Evolutionary conservation across 2,113 vertebrate species (phyloP).

Genomic region (Zootoca vivipara): DNA sequence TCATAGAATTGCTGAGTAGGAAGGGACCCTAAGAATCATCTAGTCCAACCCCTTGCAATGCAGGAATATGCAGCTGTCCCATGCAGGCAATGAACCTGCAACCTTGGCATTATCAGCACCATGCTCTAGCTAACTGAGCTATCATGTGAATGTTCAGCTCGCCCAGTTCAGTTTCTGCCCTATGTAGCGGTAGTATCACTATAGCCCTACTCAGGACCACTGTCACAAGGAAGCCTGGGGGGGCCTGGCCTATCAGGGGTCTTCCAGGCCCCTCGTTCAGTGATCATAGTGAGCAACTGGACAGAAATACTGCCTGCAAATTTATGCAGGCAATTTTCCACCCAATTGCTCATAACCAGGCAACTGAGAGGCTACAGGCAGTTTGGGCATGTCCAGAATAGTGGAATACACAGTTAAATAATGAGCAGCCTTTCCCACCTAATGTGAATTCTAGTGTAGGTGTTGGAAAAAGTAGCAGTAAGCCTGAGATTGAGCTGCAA

Average conservation of each 20-base stretch:
- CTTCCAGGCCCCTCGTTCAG: neutral
- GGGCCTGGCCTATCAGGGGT: neutral
- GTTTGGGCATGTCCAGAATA: neutral
- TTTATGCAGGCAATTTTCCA: no score
- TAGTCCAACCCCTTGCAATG: no score
- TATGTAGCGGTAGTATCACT: neutral
- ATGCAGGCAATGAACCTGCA: no score
- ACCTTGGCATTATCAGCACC: no score
- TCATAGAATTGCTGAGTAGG: no score
- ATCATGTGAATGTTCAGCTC: neutral
- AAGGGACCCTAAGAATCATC: no score
- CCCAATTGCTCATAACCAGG: neutral
- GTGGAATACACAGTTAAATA: neutral
- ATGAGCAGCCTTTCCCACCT: no score
- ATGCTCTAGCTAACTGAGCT: no score
- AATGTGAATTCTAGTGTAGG: neutral
- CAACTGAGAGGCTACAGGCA: neutral
- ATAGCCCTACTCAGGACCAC: neutral
- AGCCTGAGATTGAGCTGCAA: neutral
- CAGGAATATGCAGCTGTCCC: no score
- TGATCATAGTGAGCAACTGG: no score
- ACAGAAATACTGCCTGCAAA: no score
- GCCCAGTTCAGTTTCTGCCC: neutral
- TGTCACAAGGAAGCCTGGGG: neutral
- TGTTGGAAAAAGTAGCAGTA: neutral